These are phyloP conservation scores for Chaetodon auriga DNA, from an alignment of 2,113 vertebrate genomes.

Conservation along the genomic window DNA sequence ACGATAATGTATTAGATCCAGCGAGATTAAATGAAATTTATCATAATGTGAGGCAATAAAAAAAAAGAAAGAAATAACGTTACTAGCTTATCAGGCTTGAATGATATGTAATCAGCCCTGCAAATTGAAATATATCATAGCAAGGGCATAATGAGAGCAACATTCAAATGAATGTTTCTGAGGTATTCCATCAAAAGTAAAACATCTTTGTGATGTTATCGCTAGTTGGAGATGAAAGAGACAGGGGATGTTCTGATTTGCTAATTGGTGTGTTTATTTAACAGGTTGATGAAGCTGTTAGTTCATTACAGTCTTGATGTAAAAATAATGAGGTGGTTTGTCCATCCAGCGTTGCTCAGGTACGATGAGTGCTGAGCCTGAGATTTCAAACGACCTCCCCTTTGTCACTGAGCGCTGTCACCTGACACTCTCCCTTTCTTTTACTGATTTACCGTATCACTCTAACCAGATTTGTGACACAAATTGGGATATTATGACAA, in stretches of 20 bases:
- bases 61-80: not conserved
- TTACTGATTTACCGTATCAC: conserved; percentile 83
- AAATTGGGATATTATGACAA: conserved; percentile 86
- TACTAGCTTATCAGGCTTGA: conserved; percentile 16
- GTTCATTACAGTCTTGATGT: conserved; percentile 33
- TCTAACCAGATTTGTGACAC: conserved; percentile 84
- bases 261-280: conserved; percentile 64
- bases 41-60: conserved; percentile 27
- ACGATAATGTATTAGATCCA: conserved; percentile 9
- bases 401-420: conserved; percentile 67
- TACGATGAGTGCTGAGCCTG: conserved; percentile 11
- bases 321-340: conserved; percentile 49
- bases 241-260: conserved; percentile 48
- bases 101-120: conserved; percentile 37
- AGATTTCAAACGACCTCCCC: conserved; percentile 30
- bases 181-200: conserved; percentile 38
- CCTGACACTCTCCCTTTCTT: conserved; percentile 76
- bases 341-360: conserved; percentile 31
- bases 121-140: conserved; percentile 41
- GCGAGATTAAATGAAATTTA: conserved; percentile 14
- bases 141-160: conserved; percentile 35
- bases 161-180: conserved; percentile 43
- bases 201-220: conserved; percentile 51
- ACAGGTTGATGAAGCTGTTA: conserved; percentile 44
- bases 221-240: conserved; percentile 62